Conservation (phyloP, 2,888 invertebrate species). For the Acronicta leporina region DNA sequence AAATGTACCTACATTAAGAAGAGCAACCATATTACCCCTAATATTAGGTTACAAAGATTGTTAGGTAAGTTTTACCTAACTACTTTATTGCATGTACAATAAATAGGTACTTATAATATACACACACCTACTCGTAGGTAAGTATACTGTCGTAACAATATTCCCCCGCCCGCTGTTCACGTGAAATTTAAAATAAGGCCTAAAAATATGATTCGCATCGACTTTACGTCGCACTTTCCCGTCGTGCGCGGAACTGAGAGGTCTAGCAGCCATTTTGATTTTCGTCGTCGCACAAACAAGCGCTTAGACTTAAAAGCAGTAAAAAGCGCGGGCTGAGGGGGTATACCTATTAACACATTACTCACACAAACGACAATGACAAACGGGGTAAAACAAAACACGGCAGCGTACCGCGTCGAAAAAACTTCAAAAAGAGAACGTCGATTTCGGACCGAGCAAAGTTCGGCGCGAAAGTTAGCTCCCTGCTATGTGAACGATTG, state of each 20-base stretch:
- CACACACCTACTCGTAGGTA: too few relatives aligned
- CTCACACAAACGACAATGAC: slow-evolving; percentile 71
- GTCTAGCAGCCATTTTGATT: slow-evolving; percentile 65
- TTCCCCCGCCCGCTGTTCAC: too few relatives aligned
- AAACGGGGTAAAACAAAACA: slow-evolving; percentile 70
- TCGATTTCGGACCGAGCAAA: slow-evolving; percentile 64
- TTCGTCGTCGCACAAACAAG: slow-evolving; percentile 65
- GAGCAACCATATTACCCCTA: too few relatives aligned
- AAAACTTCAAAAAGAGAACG: slow-evolving; percentile 66
- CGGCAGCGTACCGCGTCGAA: slow-evolving; percentile 57
- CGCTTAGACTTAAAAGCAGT: slow-evolving; percentile 67
- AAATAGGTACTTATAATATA: too few relatives aligned
- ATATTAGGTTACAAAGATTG: too few relatives aligned
- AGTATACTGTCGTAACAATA: too few relatives aligned
- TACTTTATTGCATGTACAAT: neutral
- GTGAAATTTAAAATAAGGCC: slow-evolving; percentile 2
- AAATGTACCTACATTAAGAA: too few relatives aligned
- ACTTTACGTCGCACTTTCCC: slow-evolving; percentile 26
- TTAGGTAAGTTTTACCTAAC: too few relatives aligned
- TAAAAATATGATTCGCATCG: slow-evolving; percentile 23
- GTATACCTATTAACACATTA: slow-evolving; percentile 72
- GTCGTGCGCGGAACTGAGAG: slow-evolving; percentile 45
- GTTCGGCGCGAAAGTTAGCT: slow-evolving; percentile 68
- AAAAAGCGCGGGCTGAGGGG: slow-evolving; percentile 60
- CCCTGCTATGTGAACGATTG: slow-evolving; percentile 26